phyloP scores from a whole-genome alignment of 2,113 vertebrate species.

The Echinops telfairi region DNA sequence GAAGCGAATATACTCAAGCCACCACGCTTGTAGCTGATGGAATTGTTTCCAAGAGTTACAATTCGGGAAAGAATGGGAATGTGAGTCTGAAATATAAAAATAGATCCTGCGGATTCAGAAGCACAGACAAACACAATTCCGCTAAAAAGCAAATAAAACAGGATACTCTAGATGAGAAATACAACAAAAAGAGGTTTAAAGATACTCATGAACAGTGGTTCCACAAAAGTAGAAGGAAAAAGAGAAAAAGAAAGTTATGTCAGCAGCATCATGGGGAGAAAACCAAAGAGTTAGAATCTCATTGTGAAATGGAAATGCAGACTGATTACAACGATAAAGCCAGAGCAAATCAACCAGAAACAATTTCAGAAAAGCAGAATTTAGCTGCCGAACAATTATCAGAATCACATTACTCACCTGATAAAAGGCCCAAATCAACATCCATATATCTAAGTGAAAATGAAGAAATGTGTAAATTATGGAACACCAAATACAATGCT shows the following conservation, averaged over 20 bases:
- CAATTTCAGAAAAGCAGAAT: conserved; percentile 66
- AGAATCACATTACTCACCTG: conserved; percentile 58
- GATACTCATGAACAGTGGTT: conserved; percentile 79
- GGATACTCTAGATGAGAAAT: conserved; percentile 78
- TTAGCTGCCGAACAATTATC: conserved; percentile 54
- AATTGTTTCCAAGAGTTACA: conserved; percentile 62
- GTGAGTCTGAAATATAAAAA: conserved; percentile 73
- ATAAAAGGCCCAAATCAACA: conserved; percentile 48
- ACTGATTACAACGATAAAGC: conserved; percentile 47
- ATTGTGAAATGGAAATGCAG: conserved; percentile 63
- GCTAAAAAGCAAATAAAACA: conserved; percentile 77
- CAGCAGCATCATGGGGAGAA: conserved; percentile 74
- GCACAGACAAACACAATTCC: conserved; percentile 79
- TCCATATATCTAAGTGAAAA: conserved; percentile 49
- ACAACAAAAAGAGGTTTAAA: conserved; percentile 81
- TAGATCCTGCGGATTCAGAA: conserved; percentile 80
- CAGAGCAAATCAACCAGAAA: conserved; percentile 68
- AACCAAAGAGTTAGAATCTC: conserved; percentile 66
- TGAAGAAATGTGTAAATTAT: conserved; percentile 61
- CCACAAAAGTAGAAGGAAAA: conserved; percentile 84
- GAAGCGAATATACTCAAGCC: conserved; percentile 47
- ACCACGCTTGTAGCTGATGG: conserved; percentile 62
- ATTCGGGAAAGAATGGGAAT: conserved; percentile 80
- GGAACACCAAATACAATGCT: conserved; percentile 55
- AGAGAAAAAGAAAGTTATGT: conserved; percentile 85